A percentile compares a stretch with the other conserved stretches of the same genome.
These are phyloP conservation scores for Acholoe squamosa DNA, from an alignment of 2,888 invertebrate species.

Conservation along the genomic window DNA sequence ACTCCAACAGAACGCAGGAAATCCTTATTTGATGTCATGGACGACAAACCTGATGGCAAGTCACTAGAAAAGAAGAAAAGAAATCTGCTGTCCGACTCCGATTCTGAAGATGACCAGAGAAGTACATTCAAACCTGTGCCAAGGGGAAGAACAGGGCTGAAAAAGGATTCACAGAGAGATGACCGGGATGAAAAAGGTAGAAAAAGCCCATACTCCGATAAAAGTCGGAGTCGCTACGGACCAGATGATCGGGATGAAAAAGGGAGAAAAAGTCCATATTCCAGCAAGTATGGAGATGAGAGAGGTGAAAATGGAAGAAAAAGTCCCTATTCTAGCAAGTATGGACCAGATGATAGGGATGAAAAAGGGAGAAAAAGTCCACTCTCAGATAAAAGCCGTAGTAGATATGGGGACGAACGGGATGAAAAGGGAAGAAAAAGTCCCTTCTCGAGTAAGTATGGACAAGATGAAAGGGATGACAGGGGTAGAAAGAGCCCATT, in stretches of 20 bases:
- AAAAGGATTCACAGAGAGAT: not conserved
- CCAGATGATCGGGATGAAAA: not conserved
- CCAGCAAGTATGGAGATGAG: not conserved
- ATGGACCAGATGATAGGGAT: not conserved
- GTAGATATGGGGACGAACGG: not conserved
- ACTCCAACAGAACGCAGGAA: conserved; percentile 13
- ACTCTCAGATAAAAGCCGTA: not conserved
- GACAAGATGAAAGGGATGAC: not conserved
- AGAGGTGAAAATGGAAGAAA: not conserved
- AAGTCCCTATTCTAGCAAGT: not conserved
- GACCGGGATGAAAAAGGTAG: not conserved
- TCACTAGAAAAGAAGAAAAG: not conserved
- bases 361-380: conserved; percentile 24
- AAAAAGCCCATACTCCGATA: not conserved
- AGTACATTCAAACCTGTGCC: conserved; percentile 34
- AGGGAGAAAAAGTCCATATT: conserved; percentile 13
- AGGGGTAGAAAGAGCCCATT: conserved; percentile 27
- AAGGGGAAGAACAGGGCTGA: not conserved
- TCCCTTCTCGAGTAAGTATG: not conserved
- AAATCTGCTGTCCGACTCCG: not conserved
- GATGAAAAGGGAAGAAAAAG: conserved; percentile 26
- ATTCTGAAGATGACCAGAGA: conserved; percentile 20
- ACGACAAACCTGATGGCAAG: not conserved
- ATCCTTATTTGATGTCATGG: conserved; percentile 30
- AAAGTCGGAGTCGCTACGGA: no score